phyloP scores from a whole-genome alignment of 2,113 vertebrate species.

The Astur gentilis region DNA sequence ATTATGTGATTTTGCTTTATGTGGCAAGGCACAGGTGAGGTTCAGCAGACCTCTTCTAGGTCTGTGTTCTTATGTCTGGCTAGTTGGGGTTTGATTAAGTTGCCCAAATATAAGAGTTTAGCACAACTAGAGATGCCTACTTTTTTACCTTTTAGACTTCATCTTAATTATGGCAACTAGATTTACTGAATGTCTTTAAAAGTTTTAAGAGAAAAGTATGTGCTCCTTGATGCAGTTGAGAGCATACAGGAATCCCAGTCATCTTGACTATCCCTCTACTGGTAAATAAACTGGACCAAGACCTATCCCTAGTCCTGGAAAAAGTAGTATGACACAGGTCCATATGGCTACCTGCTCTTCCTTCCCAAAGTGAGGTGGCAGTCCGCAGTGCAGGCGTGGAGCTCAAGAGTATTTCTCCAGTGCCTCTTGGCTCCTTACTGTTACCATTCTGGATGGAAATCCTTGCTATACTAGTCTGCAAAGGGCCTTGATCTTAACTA shows the following conservation, averaged over 20 bases:
- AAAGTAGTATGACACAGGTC: not conserved
- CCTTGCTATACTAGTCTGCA: not conserved
- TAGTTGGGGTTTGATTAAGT: not conserved
- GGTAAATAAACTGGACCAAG: not conserved
- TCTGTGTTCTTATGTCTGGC: not conserved
- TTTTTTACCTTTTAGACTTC: not conserved
- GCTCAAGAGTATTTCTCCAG: not conserved
- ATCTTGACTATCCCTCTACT: not conserved
- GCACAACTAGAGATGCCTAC: not conserved
- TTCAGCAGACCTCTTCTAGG: not conserved
- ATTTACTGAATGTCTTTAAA: not conserved
- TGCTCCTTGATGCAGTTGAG: not conserved
- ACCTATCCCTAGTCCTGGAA: not conserved
- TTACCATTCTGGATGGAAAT: not conserved
- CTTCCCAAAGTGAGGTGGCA: not conserved
- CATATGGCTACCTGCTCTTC: rapidly evolving
- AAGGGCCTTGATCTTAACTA: not conserved
- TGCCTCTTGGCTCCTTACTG: not conserved
- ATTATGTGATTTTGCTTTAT: not conserved
- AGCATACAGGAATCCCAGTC: not conserved
- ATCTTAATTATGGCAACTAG: not conserved
- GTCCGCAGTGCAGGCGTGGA: not conserved
- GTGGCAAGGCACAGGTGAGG: not conserved
- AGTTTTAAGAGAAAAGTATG: not conserved
- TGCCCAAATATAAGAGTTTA: not conserved